Conservation (phyloP, 2,797 vertebrate species). For the Crocodylus rhombifer region DNA sequence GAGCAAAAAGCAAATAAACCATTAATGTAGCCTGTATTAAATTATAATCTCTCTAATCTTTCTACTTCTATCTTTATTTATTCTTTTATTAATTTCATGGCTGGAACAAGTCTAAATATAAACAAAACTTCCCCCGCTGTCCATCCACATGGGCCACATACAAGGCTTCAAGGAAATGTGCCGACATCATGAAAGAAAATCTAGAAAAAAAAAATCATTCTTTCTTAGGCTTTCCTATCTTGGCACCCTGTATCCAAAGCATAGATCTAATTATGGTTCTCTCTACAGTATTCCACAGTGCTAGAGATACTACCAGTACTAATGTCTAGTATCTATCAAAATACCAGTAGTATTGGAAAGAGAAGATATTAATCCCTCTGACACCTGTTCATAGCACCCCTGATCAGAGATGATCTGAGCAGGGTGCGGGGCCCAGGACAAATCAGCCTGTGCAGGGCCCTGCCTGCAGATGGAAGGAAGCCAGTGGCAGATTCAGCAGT, state of each 20-base stretch:
- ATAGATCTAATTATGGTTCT: neutral
- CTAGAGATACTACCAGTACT: too few relatives aligned
- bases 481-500: too few relatives aligned
- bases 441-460: too few relatives aligned
- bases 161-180: neutral
- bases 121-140: conserved; percentile 10
- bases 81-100: conserved; percentile 50
- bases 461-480: too few relatives aligned
- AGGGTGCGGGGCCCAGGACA: neutral
- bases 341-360: neutral
- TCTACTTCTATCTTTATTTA: conserved; percentile 64
- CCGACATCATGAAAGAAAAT: neutral
- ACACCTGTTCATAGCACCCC: neutral
- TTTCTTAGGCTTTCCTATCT: neutral
- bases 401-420: neutral
- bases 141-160: neutral
- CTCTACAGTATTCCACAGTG: neutral
- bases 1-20: conserved; percentile 59
- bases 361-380: neutral
- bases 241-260: too few relatives aligned
- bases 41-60: conserved; percentile 57
- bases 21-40: conserved; percentile 48
- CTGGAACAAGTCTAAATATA: conserved; percentile 61
- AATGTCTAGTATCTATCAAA: too few relatives aligned
- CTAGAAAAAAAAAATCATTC: neutral